Percentiles rank a stretch among this genome's conserved stretches.
Conservation (phyloP, 2,888 invertebrate species). For the Schizotus pectinicornis region DNA sequence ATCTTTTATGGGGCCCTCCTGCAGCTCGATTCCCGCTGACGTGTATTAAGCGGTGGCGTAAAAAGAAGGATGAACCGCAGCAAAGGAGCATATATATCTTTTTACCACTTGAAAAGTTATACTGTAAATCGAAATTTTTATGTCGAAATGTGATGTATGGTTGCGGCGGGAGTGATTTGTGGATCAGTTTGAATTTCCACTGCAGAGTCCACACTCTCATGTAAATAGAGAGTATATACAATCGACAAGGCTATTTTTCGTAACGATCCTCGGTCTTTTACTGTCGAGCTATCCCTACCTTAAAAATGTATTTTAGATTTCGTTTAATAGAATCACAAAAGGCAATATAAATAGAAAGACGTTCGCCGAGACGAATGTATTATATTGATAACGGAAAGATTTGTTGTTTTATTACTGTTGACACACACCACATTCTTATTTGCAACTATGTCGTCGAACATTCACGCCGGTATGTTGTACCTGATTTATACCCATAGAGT, state of each 20-base stretch:
- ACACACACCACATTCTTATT: no score
- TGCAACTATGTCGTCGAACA: no score
- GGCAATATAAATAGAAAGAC: constrained; percentile 11
- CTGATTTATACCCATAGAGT: no score
- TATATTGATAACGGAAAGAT: no score
- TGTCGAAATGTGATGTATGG: constrained; percentile 40
- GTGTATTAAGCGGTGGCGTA: constrained; percentile 3
- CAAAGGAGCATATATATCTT: constrained; percentile 32
- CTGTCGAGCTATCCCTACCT: constrained; percentile 6
- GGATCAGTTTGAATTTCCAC: constrained; percentile 16
- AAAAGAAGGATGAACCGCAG: constrained; percentile 3
- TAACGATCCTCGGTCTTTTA: constrained; percentile 20
- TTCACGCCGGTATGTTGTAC: no score
- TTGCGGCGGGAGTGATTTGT: constrained; percentile 38
- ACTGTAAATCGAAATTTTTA: constrained; percentile 40
- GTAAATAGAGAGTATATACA: constrained; percentile 25
- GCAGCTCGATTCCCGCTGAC: constrained; percentile 1
- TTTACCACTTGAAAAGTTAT: constrained; percentile 42
- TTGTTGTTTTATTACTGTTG: no score
- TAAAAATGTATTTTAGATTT: constrained; percentile 20
- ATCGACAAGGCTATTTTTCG: constrained; percentile 20
- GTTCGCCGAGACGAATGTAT: no score
- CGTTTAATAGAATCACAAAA: constrained; percentile 15
- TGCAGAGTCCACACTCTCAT: constrained; percentile 15
- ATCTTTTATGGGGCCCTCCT: constrained; percentile 3